These are phyloP conservation scores for Pasiphila rectangulata DNA, from an alignment of 2,888 invertebrate species.

Conservation along the genomic window DNA sequence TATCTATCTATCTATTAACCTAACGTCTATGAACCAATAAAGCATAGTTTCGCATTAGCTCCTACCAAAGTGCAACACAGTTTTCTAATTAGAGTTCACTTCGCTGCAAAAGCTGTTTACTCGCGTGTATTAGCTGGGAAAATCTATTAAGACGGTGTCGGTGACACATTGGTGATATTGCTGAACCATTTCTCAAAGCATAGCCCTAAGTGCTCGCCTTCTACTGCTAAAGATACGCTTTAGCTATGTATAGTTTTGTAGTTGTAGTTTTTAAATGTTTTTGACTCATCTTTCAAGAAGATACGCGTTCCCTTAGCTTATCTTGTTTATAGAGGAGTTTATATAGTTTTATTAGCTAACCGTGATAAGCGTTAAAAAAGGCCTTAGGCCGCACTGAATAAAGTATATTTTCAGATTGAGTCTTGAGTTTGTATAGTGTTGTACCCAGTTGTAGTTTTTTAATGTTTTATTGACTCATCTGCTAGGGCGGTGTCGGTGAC, in stretches of 20 bases:
- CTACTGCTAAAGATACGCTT: background rate
- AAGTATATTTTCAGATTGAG: too few relatives aligned
- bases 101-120: slow-evolving; percentile 23
- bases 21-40: background rate
- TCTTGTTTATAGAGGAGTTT: too few relatives aligned
- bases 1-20: too few relatives aligned
- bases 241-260: background rate
- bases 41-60: background rate
- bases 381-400: too few relatives aligned
- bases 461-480: too few relatives aligned
- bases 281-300: background rate
- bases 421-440: too few relatives aligned
- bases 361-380: too few relatives aligned
- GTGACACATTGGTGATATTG: slow-evolving; percentile 63
- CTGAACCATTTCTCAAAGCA: slow-evolving; percentile 63
- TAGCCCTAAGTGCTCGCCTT: slow-evolving; percentile 29
- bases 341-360: too few relatives aligned
- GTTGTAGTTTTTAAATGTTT: background rate
- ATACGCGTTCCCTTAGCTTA: too few relatives aligned
- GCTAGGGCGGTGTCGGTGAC: too few relatives aligned
- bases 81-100: slow-evolving; percentile 3
- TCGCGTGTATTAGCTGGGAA: slow-evolving; percentile 37
- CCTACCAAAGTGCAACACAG: background rate
- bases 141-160: slow-evolving; percentile 55
- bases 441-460: too few relatives aligned